Percentiles rank a stretch among this genome's conserved stretches.
Conservation (phyloP, 2,113 vertebrate species). For the Petromus typicus region DNA sequence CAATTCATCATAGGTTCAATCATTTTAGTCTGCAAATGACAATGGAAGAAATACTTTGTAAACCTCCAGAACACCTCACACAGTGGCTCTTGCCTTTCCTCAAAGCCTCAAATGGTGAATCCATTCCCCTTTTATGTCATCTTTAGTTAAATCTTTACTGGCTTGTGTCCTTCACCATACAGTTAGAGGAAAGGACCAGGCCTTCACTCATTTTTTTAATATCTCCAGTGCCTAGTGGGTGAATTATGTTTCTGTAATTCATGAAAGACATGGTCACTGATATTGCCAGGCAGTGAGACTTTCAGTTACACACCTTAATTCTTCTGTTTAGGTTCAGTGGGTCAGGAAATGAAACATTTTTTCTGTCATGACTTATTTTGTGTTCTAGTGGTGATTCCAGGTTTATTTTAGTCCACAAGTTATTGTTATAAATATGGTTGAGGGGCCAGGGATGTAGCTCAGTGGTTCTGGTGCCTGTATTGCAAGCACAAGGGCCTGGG, state of each 20-base stretch:
- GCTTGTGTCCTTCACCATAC: not conserved
- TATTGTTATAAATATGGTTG: not conserved
- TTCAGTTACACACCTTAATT: not conserved
- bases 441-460: too few species aligned
- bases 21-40: constrained; percentile 46
- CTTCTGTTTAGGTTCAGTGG: not conserved
- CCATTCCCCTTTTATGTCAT: not conserved
- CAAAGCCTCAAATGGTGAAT: not conserved
- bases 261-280: not conserved
- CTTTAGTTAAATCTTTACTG: not conserved
- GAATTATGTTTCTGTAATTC: not conserved
- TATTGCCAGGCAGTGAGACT: not conserved
- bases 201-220: not conserved
- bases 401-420: not conserved
- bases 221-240: not conserved
- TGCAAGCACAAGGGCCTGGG: too few species aligned
- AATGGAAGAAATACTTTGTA: constrained; percentile 1
- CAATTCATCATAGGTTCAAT: constrained; percentile 17
- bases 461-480: too few species aligned
- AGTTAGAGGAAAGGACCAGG: not conserved
- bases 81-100: not conserved
- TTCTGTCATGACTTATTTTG: constrained; percentile 32
- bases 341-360: not conserved
- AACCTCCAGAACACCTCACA: not conserved
- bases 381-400: not conserved